phyloP scores from a whole-genome alignment of 2,113 vertebrate genomes.

The Anthoscopus minutus region DNA sequence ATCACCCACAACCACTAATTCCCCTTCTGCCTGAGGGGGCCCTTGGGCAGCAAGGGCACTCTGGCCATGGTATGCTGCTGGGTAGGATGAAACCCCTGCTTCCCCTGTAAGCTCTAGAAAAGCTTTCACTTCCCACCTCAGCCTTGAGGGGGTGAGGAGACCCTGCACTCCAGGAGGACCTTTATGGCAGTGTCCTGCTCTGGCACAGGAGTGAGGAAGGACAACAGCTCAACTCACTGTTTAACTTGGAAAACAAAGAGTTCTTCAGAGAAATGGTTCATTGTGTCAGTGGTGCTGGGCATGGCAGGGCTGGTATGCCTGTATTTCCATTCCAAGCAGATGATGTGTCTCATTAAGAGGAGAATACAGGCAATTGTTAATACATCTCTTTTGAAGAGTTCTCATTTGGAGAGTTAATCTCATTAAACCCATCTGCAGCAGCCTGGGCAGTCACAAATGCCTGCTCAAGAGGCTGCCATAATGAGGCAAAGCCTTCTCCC shows the following conservation, averaged over 20 bases:
- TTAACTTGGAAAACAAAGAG: background rate
- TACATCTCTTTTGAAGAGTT: background rate
- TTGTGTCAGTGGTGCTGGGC: background rate
- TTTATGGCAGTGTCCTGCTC: background rate
- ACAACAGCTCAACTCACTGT: accelerated
- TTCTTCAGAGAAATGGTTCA: background rate
- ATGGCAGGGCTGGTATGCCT: background rate
- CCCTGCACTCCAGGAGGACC: accelerated
- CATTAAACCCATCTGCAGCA: background rate
- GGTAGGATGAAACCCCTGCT: background rate
- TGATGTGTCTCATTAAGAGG: background rate
- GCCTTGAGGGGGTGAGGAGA: background rate
- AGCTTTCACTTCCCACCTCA: background rate
- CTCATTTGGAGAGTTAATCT: background rate
- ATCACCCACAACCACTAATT: background rate
- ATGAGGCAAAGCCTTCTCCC: background rate
- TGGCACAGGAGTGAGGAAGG: background rate
- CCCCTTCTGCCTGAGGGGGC: background rate
- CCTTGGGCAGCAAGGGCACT: background rate
- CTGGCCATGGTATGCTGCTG: background rate
- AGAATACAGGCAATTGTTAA: background rate
- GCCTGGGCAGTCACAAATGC: background rate
- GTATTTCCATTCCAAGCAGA: background rate
- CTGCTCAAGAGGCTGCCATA: background rate
- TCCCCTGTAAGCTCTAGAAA: background rate